These are phyloP conservation scores for Proisotoma minuta DNA, from an alignment of 2,888 invertebrate species.

Conservation along the genomic window DNA sequence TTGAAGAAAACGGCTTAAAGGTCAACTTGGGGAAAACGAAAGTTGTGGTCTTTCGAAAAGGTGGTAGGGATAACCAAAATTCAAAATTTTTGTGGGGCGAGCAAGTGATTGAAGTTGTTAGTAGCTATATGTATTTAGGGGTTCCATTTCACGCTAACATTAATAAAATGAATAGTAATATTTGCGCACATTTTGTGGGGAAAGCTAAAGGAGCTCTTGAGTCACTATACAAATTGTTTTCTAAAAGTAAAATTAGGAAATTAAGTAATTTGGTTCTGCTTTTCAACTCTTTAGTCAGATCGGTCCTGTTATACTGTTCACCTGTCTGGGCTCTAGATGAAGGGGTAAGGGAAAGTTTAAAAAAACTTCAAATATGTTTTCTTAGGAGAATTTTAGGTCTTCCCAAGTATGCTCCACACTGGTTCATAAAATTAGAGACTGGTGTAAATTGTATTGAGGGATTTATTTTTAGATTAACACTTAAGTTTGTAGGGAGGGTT, in stretches of 20 bases:
- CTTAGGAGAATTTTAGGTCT: background rate
- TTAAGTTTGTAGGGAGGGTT: background rate
- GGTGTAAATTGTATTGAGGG: background rate
- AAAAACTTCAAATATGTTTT: background rate
- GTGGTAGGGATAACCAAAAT: background rate
- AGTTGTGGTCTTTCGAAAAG: conserved; percentile 15
- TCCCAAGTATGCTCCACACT: background rate
- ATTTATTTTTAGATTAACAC: background rate
- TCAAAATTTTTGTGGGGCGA: conserved; percentile 12
- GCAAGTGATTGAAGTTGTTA: conserved; percentile 8
- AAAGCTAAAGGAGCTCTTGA: background rate
- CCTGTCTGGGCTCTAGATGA: background rate
- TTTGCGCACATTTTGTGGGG: conserved; percentile 7
- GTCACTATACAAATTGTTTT: background rate
- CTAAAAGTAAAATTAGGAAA: conserved; percentile 6
- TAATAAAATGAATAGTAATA: background rate
- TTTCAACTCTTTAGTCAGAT: conserved; percentile 1
- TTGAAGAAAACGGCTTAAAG: conserved; percentile 6
- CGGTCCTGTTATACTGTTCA: conserved; percentile 1
- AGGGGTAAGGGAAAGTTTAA: background rate
- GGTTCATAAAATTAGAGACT: background rate
- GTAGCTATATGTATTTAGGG: conserved; percentile 15
- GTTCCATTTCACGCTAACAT: conserved; percentile 7
- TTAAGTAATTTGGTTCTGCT: background rate
- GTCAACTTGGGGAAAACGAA: conserved; percentile 21